Percentiles rank a stretch among this genome's conserved stretches.
Conservation (phyloP, 1,140 invertebrate species). For the Stegodyphus mimosarum region DNA sequence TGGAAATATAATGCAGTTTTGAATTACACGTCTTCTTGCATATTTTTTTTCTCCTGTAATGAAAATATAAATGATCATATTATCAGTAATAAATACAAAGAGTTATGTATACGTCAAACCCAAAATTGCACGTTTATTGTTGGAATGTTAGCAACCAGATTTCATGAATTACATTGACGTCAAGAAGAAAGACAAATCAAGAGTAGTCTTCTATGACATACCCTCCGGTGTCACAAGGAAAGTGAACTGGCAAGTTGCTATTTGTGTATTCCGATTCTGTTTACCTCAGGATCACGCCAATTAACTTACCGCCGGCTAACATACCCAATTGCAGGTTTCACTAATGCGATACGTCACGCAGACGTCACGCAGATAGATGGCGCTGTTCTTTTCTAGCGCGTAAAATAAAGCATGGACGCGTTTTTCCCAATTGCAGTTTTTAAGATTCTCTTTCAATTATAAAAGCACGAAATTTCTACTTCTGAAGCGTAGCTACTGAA, state of each 20-base stretch:
- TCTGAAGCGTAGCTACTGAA: neutral
- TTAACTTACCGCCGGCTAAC: conserved; percentile 22
- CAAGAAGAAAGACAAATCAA: neutral
- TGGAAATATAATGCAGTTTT: no score
- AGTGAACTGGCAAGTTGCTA: conserved; percentile 35
- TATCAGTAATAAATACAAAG: no score
- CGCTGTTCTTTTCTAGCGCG: conserved; percentile 46
- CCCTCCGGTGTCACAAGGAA: conserved; percentile 17
- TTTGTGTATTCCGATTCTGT: conserved; percentile 31
- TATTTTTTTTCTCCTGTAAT: no score
- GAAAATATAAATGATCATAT: no score
- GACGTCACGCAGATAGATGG: conserved; percentile 38
- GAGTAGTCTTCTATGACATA: conserved; percentile 18
- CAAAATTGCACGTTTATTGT: neutral
- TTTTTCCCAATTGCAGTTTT: conserved; percentile 25
- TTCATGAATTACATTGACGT: conserved; percentile 19
- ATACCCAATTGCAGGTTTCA: neutral
- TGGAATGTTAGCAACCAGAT: neutral
- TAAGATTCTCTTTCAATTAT: conserved; percentile 32
- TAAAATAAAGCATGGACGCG: conserved; percentile 56
- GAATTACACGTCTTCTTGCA: no score
- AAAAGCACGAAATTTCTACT: conserved; percentile 11
- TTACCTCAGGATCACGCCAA: conserved; percentile 16
- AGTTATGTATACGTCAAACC: neutral
- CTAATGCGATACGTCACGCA: conserved; percentile 9